These are phyloP conservation scores for Drosophila parvula DNA, from an alignment of 1,140 invertebrate species.

Conservation along the genomic window DNA sequence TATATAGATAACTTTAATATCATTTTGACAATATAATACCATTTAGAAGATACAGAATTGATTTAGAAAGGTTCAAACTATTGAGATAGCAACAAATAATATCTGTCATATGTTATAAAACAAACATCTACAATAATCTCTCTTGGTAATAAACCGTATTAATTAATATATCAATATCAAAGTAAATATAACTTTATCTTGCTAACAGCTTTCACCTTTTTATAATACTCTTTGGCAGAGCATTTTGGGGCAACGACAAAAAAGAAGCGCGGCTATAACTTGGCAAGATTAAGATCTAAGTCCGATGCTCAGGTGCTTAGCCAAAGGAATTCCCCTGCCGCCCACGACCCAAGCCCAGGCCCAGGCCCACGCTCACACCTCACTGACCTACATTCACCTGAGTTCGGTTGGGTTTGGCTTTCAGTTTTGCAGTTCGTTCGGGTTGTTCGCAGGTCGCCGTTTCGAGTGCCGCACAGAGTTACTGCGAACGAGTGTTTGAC, in stretches of 20 bases:
- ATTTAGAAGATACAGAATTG: too few species aligned
- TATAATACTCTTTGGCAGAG: background rate
- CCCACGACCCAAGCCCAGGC: background rate
- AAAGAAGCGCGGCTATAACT: background rate
- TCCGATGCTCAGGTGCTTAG: constrained; percentile 25
- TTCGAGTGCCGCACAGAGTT: constrained; percentile 25
- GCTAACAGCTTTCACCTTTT: background rate
- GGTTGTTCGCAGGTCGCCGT: constrained; percentile 8
- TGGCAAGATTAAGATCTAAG: constrained; percentile 21
- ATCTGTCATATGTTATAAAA: too few species aligned
- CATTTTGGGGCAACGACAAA: background rate
- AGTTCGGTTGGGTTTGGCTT: constrained; percentile 29
- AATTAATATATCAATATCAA: too few species aligned
- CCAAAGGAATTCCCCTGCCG: constrained; percentile 5
- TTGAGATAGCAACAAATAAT: too few species aligned
- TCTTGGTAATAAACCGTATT: too few species aligned
- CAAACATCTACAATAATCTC: too few species aligned
- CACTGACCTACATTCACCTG: constrained; percentile 50
- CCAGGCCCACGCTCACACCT: constrained; percentile 14
- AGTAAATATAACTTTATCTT: too few species aligned
- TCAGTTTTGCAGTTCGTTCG: constrained; percentile 12
- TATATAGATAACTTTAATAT: too few species aligned
- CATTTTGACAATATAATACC: too few species aligned
- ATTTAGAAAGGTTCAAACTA: too few species aligned
- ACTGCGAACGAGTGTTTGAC: constrained; percentile 38